These are phyloP conservation scores for Anoura caudifer DNA, from an alignment of 2,113 vertebrate species.

Conservation along the genomic window DNA sequence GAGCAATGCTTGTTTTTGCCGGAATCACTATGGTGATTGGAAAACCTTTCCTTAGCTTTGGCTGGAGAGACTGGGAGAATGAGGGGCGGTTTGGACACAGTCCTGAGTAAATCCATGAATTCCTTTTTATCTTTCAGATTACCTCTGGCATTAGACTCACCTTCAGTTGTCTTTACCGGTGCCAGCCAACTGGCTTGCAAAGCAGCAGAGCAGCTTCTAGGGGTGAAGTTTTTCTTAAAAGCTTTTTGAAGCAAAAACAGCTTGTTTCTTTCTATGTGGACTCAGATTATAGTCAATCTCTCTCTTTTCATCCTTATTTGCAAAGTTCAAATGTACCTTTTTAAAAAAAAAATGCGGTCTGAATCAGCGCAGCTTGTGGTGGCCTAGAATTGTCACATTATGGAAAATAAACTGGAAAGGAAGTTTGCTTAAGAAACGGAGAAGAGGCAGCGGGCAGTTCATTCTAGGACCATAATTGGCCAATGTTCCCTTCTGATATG, in stretches of 20 bases:
- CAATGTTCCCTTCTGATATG: constrained; percentile 12
- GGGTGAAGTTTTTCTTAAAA: neutral
- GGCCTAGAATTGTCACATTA: constrained; percentile 50
- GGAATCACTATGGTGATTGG: neutral
- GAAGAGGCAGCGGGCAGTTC: constrained; percentile 41
- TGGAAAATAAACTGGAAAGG: constrained; percentile 56
- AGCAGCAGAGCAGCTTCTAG: constrained; percentile 18
- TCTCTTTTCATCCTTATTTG: neutral
- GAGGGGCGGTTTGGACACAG: neutral
- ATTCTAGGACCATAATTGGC: constrained; percentile 46
- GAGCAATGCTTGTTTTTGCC: neutral
- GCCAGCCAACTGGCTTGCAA: neutral
- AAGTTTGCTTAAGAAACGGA: constrained; percentile 58
- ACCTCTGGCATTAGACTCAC: neutral
- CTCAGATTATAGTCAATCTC: constrained; percentile 31
- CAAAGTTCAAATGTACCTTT: constrained; percentile 43
- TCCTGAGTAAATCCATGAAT: neutral
- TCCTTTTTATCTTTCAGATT: neutral
- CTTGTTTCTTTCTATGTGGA: constrained; percentile 23
- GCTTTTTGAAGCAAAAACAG: constrained; percentile 61
- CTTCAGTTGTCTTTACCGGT: neutral
- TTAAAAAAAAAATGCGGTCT: constrained; percentile 4
- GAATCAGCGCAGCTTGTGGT: constrained; percentile 4
- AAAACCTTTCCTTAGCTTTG: constrained; percentile 13
- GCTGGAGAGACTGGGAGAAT: neutral